Evolutionary conservation across 2,797 vertebrate genomes (phyloP), one percentile per base, ranked within the genome.

Genomic region (Neoniphon sammara): DNA sequence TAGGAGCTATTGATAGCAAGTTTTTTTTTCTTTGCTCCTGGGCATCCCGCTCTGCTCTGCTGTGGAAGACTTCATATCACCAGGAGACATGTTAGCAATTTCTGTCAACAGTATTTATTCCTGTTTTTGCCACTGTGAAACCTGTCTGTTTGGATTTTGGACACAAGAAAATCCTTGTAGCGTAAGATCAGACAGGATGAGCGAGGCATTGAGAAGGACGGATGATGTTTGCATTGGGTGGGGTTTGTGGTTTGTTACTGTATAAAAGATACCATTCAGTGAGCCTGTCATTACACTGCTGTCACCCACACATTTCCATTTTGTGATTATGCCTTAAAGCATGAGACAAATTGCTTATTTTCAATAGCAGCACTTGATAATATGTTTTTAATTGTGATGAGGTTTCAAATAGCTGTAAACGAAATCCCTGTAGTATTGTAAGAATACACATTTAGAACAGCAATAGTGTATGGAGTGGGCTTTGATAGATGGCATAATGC

Each of bases 1-100:
- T 27, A 15, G 25, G 46, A 46, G 65, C 58, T 65, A 73, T 59
- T 73, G 64, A 57, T 62, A 21, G 30, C 25, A 49, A 6, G 31
- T 21, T 39, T 52, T 3, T 5, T 31, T 17, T 56, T 52, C 57
- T 62, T 27, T 2, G 73, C n/a, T 54, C 31, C 55, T 68, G 64
- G 73, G 25, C 25, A 27, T 27, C 25, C 39, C 10, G 30, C 25
- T 5, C 36, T 17, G 15, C 18, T 34, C n/a, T 17, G 20, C 53
- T 21, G 36, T n/a, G 54, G 39, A 34, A 58, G n/a, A 50, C 17
- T 31, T 75, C n/a, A 56, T 50, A 53, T 56, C 20, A 27, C 27
- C 14, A 27, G 56, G 66, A 62, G 18, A 49, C 36, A 52, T 27
- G 30, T 25, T n/a, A 23, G 58, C 46, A 20, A 23, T 5, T n/a